Percentiles rank a stretch among this genome's conserved stretches.
These are phyloP conservation scores for Ceyx melanurus DNA, from an alignment of 2,113 vertebrate species.

Conservation along the genomic window DNA sequence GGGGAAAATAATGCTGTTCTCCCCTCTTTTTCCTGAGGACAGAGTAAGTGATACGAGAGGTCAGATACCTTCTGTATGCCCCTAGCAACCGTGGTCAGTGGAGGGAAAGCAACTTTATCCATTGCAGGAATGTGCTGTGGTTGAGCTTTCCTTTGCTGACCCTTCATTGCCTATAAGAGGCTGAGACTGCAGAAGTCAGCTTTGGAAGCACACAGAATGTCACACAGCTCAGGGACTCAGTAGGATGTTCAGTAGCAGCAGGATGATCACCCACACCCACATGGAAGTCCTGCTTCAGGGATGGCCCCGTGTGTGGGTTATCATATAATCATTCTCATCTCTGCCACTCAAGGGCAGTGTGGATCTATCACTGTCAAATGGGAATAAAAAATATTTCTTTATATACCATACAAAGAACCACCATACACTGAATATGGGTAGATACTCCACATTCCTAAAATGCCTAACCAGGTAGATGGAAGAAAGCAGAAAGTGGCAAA, in stretches of 20 bases:
- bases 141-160: conserved; percentile 1
- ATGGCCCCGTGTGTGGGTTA: neutral
- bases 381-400: neutral
- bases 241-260: accelerated
- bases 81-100: neutral
- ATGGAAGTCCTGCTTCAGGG: neutral
- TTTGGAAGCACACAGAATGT: neutral
- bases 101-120: conserved; percentile 3
- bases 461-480: neutral
- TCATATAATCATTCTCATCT: neutral
- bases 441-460: neutral
- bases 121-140: neutral
- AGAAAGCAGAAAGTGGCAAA: neutral
- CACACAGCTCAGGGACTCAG: accelerated
- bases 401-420: neutral
- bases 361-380: neutral
- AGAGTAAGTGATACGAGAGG: neutral
- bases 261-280: neutral
- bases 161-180: neutral
- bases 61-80: neutral
- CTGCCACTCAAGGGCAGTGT: neutral
- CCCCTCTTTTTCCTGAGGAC: neutral
- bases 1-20: conserved; percentile 21
- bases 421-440: neutral
- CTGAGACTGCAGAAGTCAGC: neutral